A percentile compares a stretch with the other conserved stretches of the same genome.
phyloP scores from a whole-genome alignment of 1,140 invertebrate species.

The Macrocentrus cingulum region DNA sequence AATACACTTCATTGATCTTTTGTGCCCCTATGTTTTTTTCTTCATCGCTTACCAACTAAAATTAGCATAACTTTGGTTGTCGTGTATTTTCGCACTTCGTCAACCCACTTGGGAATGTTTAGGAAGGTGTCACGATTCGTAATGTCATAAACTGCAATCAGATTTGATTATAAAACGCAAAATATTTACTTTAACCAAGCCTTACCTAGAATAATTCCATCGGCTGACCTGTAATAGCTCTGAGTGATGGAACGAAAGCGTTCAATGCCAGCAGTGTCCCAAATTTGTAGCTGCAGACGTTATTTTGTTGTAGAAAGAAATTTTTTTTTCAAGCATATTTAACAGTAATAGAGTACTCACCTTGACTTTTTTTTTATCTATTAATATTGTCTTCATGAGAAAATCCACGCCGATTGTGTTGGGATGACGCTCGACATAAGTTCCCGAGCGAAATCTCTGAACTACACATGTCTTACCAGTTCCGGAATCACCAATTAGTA shows the following conservation, averaged over 20 bases:
- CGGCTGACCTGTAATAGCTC: constrained; percentile 91
- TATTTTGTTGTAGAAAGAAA: constrained; percentile 5
- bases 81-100: constrained; percentile 90
- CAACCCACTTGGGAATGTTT: constrained; percentile 88
- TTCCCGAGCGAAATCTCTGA: constrained; percentile 90
- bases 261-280: constrained; percentile 93
- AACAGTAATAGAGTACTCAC: constrained; percentile 57
- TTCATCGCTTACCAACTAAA: constrained; percentile 72
- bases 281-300: constrained; percentile 79
- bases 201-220: constrained; percentile 86
- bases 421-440: constrained; percentile 88
- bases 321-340: constrained; percentile 11
- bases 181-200: too few relatives aligned
- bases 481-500: constrained; percentile 81
- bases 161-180: background rate
- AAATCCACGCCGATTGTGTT: constrained; percentile 96
- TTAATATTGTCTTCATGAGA: constrained; percentile 92
- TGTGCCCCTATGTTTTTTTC: background rate
- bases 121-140: constrained; percentile 89
- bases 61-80: constrained; percentile 87
- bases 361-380: constrained; percentile 92
- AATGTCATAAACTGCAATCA: constrained; percentile 85
- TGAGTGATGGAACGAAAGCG: constrained; percentile 90
- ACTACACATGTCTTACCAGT: constrained; percentile 86
- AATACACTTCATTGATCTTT: constrained; percentile 11